A percentile compares a stretch with the other conserved stretches of the same genome.
phyloP scores from a whole-genome alignment of 2,888 invertebrate genomes.

The Hirtodrosophila duncani region DNA sequence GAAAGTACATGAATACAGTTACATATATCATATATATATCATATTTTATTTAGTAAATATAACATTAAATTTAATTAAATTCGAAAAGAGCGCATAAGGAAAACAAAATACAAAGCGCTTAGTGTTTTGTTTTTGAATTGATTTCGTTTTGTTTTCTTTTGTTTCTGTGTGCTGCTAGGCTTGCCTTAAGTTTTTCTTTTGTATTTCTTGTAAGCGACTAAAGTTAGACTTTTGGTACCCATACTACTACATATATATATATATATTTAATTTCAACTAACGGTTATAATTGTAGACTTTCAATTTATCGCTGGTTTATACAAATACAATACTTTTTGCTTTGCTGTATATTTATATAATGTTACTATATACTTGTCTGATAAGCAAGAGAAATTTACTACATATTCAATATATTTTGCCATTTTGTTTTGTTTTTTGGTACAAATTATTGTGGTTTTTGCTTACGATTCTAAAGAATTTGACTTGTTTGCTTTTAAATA shows the following conservation, averaged over 20 bases:
- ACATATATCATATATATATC: constrained; percentile 7
- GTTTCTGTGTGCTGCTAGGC: constrained; percentile 13
- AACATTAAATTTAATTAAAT: constrained; percentile 65
- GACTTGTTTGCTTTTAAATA: constrained; percentile 59
- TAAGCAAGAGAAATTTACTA: constrained; percentile 10
- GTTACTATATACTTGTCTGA: constrained; percentile 1
- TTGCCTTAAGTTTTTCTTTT: constrained; percentile 14
- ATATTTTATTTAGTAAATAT: constrained; percentile 25
- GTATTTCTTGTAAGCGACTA: constrained; percentile 28
- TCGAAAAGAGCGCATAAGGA: constrained; percentile 64
- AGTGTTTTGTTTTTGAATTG: constrained; percentile 37
- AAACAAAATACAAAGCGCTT: constrained; percentile 61
- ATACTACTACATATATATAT: constrained; percentile 22
- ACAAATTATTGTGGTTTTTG: constrained; percentile 50
- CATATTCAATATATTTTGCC: constrained; percentile 36
- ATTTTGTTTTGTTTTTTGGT: constrained; percentile 21
- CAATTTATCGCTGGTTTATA: background rate
- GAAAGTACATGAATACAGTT: constrained; percentile 20
- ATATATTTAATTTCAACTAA: constrained; percentile 28
- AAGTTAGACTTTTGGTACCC: constrained; percentile 48
- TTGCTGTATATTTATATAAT: constrained; percentile 4
- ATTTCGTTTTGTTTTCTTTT: constrained; percentile 10
- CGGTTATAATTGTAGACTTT: constrained; percentile 9
- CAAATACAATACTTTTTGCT: constrained; percentile 19
- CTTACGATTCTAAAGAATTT: constrained; percentile 64